Evolutionary conservation across 2,888 invertebrate genomes (phyloP), one percentile per base, ranked within the genome.

Genomic region (Orthosia gothica): DNA sequence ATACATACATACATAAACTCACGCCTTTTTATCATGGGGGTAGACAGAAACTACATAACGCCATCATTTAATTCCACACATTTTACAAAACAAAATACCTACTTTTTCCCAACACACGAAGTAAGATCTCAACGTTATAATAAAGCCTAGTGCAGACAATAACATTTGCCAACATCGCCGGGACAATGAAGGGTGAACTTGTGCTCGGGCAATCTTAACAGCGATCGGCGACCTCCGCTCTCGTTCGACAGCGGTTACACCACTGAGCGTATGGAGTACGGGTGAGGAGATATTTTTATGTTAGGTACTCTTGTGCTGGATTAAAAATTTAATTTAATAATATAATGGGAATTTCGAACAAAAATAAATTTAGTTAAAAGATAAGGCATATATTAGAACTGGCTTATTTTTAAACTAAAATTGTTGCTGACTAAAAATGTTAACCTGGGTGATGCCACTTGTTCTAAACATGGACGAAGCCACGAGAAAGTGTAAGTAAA

Each of bases 131-230:
- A 52, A 76, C 77, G 54, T 69, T 73, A 77, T 75, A 83, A 79
- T 79, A 84, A 80, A 85, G 79, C 64, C 81, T 76, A 84, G 78
- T 84, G 82, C 79, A 89, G 89, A 86, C 87, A 90, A 89, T 88
- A 87, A 89, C 87, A 89, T 85, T 86, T 79, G 82, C 76, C 77
- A 76, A 79, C 81, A 78, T 82, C 81, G 79, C 74, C 80, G 62
- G 84, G 89, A 91, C 91, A 90, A 90, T 91, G 89, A 89, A 85
- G 86, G 88, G 86, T 88, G 88, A 90, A 88, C 88, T 89, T 88
- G 89, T 85, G 86, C 79, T 83, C 71, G 79, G 69, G 84, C 79
- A 88, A 91, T 91, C 91, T 88, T 81, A 79, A 85, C 89, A 84
- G 76, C 87, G 82, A 91, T 91, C 91, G 74, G 74, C 83, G 88